Base-by-base conservation (phyloP, 2,797 vertebrate genomes). In the Eleutherodactylus coqui region DNA sequence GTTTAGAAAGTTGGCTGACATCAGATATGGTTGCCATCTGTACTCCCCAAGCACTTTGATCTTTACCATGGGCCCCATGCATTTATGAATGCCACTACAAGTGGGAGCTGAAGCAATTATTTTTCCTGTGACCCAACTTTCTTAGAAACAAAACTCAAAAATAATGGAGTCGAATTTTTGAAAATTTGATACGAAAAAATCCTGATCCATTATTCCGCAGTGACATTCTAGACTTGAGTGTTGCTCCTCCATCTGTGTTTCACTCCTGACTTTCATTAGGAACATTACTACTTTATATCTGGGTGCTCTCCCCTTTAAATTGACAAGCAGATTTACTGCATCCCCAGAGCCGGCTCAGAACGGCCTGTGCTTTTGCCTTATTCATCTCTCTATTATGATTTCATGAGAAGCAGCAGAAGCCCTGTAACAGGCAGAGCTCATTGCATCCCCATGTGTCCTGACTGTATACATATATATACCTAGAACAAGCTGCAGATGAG, bases 361-460 rank as follows among this genome's bases (percentile, higher is more conserved):
- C 43, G 49, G 27, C 45, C 14, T 49, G 27, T 70, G 67, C 67
- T 70, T 58, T 34, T 75, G 49, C 27, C 53, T 62, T 83, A 75
- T 83, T 75, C 36, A 75, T 83, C 14, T 76, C 5, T 38, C 16
- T 73, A 81, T 82, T 82, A 69, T 24, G 11, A 82, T 53, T 82
- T 82, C 34, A 53, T 82, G 64, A 82, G 27, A 14, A 36, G 29
- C 32, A 5, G 32, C 82, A 75, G 53, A 34, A 45, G 4, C 24
- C 36, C 1, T 29, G 81, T 55, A 64, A 19, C 67, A n/a, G 29
- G 36, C 36, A 70, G 36, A 67, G 67, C 11, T 41, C 21, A 70
- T 9, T 1, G 17, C 38, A 24, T 41, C 36, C 67, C 21, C 38
- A 4, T 19, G 64, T 24, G 64, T 69, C 16, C 64, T 21, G 36